Evolutionary conservation across 2,888 invertebrate species (phyloP).

Genomic region (Temnothorax rugatulus): DNA sequence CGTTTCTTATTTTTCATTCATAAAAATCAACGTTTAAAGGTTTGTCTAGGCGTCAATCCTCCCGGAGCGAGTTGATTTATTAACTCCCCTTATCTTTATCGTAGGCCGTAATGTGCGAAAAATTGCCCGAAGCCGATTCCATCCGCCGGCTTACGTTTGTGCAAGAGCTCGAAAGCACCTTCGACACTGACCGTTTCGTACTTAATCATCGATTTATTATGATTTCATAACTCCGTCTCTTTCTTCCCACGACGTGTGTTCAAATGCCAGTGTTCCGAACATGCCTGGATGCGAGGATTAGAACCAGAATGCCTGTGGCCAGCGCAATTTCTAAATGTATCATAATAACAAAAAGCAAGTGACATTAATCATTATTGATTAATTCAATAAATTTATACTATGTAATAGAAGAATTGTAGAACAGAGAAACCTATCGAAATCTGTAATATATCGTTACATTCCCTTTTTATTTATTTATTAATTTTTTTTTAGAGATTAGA

Average conservation of each 20-base stretch:
- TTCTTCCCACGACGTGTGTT: not conserved
- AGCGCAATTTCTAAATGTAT: not conserved
- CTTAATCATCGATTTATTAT: constrained; percentile 42
- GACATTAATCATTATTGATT: not conserved
- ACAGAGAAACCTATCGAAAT: no score
- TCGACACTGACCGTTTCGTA: constrained; percentile 14
- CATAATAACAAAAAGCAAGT: not conserved
- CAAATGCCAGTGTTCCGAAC: constrained; percentile 26
- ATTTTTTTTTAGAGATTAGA: no score
- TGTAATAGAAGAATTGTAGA: no score
- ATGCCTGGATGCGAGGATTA: not conserved
- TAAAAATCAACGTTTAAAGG: not conserved
- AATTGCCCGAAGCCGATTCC: not conserved
- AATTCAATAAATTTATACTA: not conserved
- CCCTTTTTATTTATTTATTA: no score
- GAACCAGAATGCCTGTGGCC: not conserved
- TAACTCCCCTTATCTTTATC: not conserved
- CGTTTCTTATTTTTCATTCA: not conserved
- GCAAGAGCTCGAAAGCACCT: constrained; percentile 38
- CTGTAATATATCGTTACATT: no score
- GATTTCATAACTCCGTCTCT: constrained; percentile 21
- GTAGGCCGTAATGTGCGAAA: not conserved
- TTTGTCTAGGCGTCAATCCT: not conserved
- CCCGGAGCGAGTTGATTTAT: constrained; percentile 5
- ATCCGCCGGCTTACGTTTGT: not conserved